Evolutionary conservation across 2,797 vertebrate species (phyloP).

Genomic region (Melopsittacus undulatus): DNA sequence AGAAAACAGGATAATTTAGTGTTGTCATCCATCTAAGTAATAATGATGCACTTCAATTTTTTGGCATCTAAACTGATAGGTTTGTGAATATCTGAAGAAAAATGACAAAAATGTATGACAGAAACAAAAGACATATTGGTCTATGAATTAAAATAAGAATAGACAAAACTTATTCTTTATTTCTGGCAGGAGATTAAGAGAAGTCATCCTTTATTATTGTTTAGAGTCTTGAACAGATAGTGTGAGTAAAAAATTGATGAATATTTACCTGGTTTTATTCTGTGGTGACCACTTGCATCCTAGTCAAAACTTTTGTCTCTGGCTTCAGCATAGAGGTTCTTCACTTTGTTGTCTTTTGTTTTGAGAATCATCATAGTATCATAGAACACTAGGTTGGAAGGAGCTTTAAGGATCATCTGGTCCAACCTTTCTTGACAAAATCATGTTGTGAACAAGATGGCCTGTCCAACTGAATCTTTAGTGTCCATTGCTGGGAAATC

Average conservation of each 20-base stretch:
- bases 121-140: not conserved
- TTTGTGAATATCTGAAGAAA: not conserved
- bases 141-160: not conserved
- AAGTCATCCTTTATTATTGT: not conserved
- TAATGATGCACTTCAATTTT: constrained; percentile 16
- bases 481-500: not conserved
- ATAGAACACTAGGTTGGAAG: not conserved
- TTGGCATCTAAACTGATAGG: not conserved
- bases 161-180: not conserved
- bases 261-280: not conserved
- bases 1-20: constrained; percentile 24
- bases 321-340: not conserved
- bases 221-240: not conserved
- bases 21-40: constrained; percentile 17
- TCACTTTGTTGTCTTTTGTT: not conserved
- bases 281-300: not conserved
- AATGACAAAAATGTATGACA: not conserved
- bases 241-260: not conserved
- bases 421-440: not conserved
- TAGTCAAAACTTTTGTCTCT: not conserved
- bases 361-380: not conserved
- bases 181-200: not conserved
- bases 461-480: not conserved
- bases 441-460: not conserved
- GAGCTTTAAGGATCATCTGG: not conserved